Evolutionary conservation across 2,797 vertebrate genomes (phyloP), one percentile per base, ranked within the genome.

Genomic region (Phalanger gymnotis): DNA sequence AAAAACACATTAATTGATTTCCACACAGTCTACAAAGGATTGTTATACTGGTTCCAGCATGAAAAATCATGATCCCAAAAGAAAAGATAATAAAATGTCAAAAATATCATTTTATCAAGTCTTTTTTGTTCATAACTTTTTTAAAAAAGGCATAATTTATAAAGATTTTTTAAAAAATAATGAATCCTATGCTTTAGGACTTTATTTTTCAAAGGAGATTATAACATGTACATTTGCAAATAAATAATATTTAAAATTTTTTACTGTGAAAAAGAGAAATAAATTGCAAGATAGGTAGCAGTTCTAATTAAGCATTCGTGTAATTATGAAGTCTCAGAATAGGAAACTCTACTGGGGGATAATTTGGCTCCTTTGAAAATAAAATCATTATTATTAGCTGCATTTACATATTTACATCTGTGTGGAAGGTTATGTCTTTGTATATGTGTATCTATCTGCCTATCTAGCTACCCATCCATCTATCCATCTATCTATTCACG

Each of bases 161-260:
- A 5, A 91, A 3, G 4, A 28, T 90, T 91, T 87, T 56, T 28
- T 52, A 66, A 90, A 92, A 52, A 52, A 73, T n/a, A 34, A n/a
- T 27, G n/a, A 30, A 61, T 22, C 81, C 81, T 91, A 92, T n/a
- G 54, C 3, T 92, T 19, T 54, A 22, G n/a, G 40, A 56, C 25
- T 95, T 87, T 87, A 51, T 87, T 27, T 87, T 87, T 51, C 25
- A 28, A 47, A 87, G 40, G 40, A 87, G 73, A 90, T 0, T 1
- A 91, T 34, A 93, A 6, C 66, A 54, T 90, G 73, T 13, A 31
- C 73, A 92, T 73, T n/a, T 96, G 89, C 54, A 96, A 92, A 95
- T 96, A 87, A 94, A 92, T 57, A 53, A 92, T 93, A 93, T 93
- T 90, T 94, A 66, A 66, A 58, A 54, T 54, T 92, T 73, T 57